Conservation (phyloP, 53 echinoderm and acorn worm genomes). For the Crossaster papposus region DNA sequence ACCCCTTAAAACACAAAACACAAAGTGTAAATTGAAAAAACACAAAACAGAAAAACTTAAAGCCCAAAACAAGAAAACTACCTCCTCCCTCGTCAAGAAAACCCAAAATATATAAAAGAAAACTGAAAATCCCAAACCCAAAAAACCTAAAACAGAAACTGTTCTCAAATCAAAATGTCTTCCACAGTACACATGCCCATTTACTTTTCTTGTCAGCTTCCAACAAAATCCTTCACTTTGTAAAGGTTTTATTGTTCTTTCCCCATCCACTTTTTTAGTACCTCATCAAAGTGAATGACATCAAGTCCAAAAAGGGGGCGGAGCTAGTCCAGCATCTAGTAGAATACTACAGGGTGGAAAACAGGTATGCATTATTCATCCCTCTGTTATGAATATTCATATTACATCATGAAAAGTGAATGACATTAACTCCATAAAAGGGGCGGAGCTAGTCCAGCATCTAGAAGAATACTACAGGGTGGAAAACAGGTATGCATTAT, state of each 20-base stretch:
- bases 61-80: neutral
- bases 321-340: constrained; percentile 96
- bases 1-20: too few species aligned
- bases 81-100: neutral
- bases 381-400: neutral
- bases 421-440: constrained; percentile 81
- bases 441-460: constrained; percentile 89
- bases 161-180: neutral
- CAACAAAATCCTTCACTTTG: neutral
- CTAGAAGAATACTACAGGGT: constrained; percentile 90
- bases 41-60: neutral
- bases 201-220: neutral
- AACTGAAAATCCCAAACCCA: neutral
- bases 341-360: constrained; percentile 89
- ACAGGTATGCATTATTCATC: constrained; percentile 68
- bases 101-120: too few species aligned
- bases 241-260: neutral
- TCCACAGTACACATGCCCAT: neutral
- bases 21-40: too few species aligned
- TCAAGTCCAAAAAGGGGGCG: constrained; percentile 87
- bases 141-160: neutral
- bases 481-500: constrained; percentile 79
- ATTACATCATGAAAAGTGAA: constrained; percentile 91
- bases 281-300: constrained; percentile 85
- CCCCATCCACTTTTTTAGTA: constrained; percentile 57